A percentile compares a stretch with the other conserved stretches of the same genome.
These are phyloP conservation scores for Drosophila hamatofila DNA, from an alignment of 2,888 invertebrate species.

Conservation along the genomic window DNA sequence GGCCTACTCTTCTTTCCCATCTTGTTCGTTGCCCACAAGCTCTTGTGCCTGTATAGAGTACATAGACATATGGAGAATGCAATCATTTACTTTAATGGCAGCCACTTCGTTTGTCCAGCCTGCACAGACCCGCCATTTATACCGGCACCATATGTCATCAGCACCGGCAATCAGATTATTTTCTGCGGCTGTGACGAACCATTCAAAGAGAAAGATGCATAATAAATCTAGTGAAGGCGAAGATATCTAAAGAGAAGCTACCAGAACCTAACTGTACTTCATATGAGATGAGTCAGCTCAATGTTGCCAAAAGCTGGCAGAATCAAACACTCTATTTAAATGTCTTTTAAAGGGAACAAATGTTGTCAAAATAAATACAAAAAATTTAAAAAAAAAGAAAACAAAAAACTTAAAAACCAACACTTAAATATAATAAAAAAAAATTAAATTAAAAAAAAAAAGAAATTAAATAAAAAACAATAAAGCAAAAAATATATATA, in stretches of 20 bases:
- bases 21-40: slow-evolving; percentile 8
- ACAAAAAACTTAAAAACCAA: too few species aligned
- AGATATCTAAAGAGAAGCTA: neutral
- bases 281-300: neutral
- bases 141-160: neutral
- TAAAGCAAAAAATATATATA: too few species aligned
- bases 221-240: neutral
- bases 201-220: neutral
- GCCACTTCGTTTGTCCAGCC: neutral
- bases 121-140: neutral
- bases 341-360: neutral
- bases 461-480: too few species aligned
- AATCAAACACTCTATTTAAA: neutral
- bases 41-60: slow-evolving; percentile 1
- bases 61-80: neutral
- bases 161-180: neutral
- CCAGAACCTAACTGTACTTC: neutral
- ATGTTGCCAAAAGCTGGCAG: neutral
- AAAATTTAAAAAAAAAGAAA: neutral
- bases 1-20: neutral
- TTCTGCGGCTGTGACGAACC: neutral
- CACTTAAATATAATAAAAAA: too few species aligned
- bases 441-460: too few species aligned
- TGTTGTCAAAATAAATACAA: neutral
- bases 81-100: neutral